These are phyloP conservation scores for Philotrypesis tridentata DNA, from an alignment of 1,140 invertebrate genomes.

Conservation along the genomic window DNA sequence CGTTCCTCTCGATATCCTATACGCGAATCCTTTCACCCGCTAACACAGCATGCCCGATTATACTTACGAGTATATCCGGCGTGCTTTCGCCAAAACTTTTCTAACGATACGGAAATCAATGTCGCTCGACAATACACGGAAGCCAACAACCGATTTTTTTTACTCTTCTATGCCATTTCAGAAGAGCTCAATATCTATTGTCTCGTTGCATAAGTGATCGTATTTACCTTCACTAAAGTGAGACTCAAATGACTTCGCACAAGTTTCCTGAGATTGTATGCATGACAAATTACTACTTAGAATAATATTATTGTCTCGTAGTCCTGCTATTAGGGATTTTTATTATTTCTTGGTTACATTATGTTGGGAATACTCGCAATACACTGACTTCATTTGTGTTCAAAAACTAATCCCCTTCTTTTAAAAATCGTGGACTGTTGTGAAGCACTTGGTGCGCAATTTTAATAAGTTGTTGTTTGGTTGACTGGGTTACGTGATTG, in stretches of 20 bases:
- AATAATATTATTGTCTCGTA: no score
- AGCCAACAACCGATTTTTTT: neutral
- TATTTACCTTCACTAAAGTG: no score
- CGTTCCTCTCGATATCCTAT: no score
- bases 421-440: no score
- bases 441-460: no score
- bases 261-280: neutral
- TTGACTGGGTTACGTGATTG: no score
- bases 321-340: no score
- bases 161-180: neutral
- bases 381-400: no score
- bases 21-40: slow-evolving; percentile 28
- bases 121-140: neutral
- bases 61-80: neutral
- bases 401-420: no score
- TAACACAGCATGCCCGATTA: neutral
- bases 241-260: neutral
- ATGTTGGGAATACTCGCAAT: no score
- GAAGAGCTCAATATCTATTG: neutral
- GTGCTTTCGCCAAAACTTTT: slow-evolving; percentile 35
- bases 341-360: no score
- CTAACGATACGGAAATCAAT: slow-evolving; percentile 30
- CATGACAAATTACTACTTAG: neutral
- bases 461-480: no score
- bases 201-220: neutral